Evolutionary conservation across 2,113 vertebrate genomes (phyloP).

Genomic region (Platichthys stellatus): DNA sequence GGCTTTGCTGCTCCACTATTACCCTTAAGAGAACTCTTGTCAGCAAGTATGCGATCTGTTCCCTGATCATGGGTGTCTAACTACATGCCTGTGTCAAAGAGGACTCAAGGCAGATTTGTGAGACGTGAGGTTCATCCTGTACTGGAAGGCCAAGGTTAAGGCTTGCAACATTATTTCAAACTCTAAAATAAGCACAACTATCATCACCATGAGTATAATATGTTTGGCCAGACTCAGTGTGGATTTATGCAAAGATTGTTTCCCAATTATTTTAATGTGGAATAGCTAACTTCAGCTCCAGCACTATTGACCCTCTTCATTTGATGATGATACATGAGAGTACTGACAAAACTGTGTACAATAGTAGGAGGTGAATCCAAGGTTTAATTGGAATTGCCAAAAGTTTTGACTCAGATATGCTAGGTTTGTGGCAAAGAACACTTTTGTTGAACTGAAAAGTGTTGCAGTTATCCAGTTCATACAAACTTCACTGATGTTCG

Average conservation of each 20-base stretch:
- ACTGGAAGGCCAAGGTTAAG: slow-evolving; percentile 3
- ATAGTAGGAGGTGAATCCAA: too few species aligned
- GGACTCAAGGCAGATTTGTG: slow-evolving; percentile 16
- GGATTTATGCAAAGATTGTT: not conserved
- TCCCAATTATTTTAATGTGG: too few species aligned
- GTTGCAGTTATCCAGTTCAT: slow-evolving; percentile 18
- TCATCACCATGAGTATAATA: not conserved
- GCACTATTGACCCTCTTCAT: too few species aligned
- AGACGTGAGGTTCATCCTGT: slow-evolving; percentile 4
- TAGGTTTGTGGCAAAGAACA: too few species aligned
- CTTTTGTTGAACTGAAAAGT: not conserved
- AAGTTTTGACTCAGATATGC: too few species aligned
- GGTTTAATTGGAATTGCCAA: too few species aligned
- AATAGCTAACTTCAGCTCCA: too few species aligned
- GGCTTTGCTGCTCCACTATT: slow-evolving; percentile 58
- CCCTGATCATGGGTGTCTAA: slow-evolving; percentile 49
- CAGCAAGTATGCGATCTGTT: slow-evolving; percentile 60
- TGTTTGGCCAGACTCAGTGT: not conserved
- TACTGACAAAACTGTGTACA: too few species aligned
- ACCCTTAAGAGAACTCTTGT: slow-evolving; percentile 66
- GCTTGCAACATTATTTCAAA: not conserved
- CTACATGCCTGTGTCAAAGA: slow-evolving; percentile 32
- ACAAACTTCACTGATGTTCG: not conserved
- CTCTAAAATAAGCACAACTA: not conserved
- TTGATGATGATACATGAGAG: too few species aligned